Evolutionary conservation across 92 coral and sea anemone species (phyloP).

Genomic region (Metridium senile): DNA sequence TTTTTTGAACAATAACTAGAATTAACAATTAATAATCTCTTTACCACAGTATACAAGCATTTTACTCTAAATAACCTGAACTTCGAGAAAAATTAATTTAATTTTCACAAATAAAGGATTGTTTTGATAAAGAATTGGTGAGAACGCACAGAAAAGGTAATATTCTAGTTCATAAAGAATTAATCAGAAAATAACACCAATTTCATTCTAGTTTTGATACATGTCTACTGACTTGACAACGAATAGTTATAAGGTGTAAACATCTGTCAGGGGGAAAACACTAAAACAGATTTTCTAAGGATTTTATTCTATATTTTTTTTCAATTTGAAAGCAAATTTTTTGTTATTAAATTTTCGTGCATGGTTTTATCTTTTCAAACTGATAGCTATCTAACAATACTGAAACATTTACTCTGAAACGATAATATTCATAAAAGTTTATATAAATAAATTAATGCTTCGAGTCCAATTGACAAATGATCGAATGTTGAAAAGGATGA

Average conservation of each 20-base stretch:
- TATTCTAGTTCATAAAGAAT: background rate
- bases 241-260: background rate
- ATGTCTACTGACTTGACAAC: background rate
- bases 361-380: background rate
- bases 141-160: background rate
- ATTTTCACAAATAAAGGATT: background rate
- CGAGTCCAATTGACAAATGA: background rate
- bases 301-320: background rate
- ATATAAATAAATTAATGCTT: background rate
- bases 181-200: constrained; percentile 7
- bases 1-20: background rate
- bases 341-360: background rate
- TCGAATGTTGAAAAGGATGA: background rate
- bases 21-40: background rate
- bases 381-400: constrained; percentile 1
- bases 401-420: background rate
- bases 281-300: too few species aligned
- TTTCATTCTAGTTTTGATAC: background rate
- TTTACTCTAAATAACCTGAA: background rate
- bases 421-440: background rate
- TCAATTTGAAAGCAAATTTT: background rate
- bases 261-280: background rate
- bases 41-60: background rate
- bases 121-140: background rate
- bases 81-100: background rate